These are phyloP conservation scores for Rhineura floridana DNA, from an alignment of 2,113 vertebrate genomes.

Conservation along the genomic window DNA sequence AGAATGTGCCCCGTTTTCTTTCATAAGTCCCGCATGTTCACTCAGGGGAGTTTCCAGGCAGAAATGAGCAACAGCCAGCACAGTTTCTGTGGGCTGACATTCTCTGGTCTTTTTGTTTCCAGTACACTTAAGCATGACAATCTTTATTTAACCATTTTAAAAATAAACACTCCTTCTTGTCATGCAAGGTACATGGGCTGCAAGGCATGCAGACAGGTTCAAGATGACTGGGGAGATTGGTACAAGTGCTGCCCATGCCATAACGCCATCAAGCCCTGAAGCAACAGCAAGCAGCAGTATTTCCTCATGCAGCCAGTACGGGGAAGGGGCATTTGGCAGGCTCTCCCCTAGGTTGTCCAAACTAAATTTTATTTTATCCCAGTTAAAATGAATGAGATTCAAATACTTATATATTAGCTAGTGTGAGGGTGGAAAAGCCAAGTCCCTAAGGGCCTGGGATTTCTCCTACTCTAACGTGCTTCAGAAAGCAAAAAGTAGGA, in stretches of 20 bases:
- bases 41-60: too few relatives aligned
- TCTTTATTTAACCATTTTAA: background rate
- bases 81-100: background rate
- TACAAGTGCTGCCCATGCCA: background rate
- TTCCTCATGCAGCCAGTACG: background rate
- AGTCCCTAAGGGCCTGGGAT: background rate
- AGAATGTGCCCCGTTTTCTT: too few relatives aligned
- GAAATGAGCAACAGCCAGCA: background rate
- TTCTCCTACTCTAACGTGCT: background rate
- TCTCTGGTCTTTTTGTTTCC: background rate
- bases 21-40: too few relatives aligned
- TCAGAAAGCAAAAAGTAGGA: slow-evolving; percentile 23
- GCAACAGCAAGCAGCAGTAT: background rate
- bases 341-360: too few relatives aligned
- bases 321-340: background rate
- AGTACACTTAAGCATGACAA: background rate
- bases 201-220: background rate
- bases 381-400: background rate
- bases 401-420: background rate
- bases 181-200: too few relatives aligned
- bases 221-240: background rate
- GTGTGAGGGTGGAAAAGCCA: too few relatives aligned
- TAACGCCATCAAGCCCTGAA: background rate
- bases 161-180: background rate
- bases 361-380: too few relatives aligned